Percentiles rank a stretch among this genome's conserved stretches.
Evolutionary conservation across 2,797 vertebrate genomes (phyloP).

Genomic region (Rhadinocentrus ornatus): DNA sequence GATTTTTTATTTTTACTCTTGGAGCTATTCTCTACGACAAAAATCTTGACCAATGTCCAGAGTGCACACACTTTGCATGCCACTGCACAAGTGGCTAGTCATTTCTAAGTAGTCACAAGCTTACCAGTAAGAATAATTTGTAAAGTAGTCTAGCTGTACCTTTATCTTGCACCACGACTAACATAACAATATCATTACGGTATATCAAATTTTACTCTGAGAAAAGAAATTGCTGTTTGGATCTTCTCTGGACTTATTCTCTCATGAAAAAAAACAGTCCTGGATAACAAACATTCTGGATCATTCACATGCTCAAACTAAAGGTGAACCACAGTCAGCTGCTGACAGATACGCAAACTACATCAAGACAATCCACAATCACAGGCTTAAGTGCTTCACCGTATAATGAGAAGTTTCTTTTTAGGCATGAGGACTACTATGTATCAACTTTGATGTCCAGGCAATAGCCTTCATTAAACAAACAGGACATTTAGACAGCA

Average conservation of each 20-base stretch:
- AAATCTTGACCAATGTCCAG: not conserved
- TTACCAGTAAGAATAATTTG: not conserved
- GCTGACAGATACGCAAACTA: constrained; percentile 45
- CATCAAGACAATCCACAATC: constrained; percentile 42
- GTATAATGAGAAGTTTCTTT: constrained; percentile 26
- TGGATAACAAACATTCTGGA: constrained; percentile 18
- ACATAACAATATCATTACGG: not conserved
- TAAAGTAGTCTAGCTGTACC: constrained; percentile 1
- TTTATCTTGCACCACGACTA: not conserved
- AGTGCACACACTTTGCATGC: not conserved
- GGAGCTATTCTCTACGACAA: not conserved
- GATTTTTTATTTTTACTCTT: not conserved
- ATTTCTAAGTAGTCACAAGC: not conserved
- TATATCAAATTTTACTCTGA: constrained; percentile 17
- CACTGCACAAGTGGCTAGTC: not conserved
- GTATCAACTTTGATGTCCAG: constrained; percentile 35
- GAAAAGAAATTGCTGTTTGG: constrained; percentile 4
- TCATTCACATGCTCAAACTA: constrained; percentile 23
- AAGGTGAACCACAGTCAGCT: constrained; percentile 31
- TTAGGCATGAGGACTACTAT: constrained; percentile 29
- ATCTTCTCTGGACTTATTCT: constrained; percentile 17
- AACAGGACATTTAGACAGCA: constrained; percentile 63
- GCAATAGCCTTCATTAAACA: constrained; percentile 34
- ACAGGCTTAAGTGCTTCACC: constrained; percentile 9
- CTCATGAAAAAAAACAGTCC: constrained; percentile 14